Evolutionary conservation across 2,888 invertebrate species (phyloP).

Genomic region (Papilio elwesi): DNA sequence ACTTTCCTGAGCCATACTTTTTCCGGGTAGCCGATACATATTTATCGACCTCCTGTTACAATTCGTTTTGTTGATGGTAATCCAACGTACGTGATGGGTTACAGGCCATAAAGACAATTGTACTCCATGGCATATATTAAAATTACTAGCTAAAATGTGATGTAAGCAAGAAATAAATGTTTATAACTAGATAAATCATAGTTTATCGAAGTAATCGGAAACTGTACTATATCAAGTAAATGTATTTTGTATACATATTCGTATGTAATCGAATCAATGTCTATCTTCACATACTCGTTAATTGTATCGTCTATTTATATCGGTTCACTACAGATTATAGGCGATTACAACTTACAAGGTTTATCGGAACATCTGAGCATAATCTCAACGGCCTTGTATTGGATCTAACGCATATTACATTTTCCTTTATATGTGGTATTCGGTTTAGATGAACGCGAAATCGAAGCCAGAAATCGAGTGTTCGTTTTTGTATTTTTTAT

Average conservation of each 20-base stretch:
- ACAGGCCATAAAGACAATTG: too few species aligned
- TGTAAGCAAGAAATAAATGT: too few species aligned
- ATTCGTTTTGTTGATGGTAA: too few species aligned
- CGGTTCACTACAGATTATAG: conserved; percentile 9
- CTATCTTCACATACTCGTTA: background rate
- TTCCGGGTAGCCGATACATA: too few species aligned
- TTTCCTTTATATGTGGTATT: background rate
- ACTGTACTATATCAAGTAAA: background rate
- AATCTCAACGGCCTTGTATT: conserved; percentile 9
- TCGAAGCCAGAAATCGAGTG: too few species aligned
- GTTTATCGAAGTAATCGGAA: background rate
- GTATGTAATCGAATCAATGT: background rate
- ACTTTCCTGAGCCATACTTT: too few species aligned
- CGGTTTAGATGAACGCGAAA: too few species aligned
- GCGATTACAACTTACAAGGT: conserved; percentile 17
- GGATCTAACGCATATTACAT: conserved; percentile 1
- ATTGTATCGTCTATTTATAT: conserved; percentile 13
- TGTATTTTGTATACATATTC: too few species aligned
- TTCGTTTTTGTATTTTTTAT: background rate
- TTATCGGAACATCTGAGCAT: background rate
- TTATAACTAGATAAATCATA: background rate
- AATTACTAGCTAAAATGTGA: too few species aligned
- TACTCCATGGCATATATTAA: too few species aligned
- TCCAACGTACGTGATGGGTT: too few species aligned
- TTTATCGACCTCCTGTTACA: too few species aligned